These are phyloP conservation scores for Mormyrus hasselquistii DNA, from an alignment of 2,797 vertebrate species.

Conservation along the genomic window DNA sequence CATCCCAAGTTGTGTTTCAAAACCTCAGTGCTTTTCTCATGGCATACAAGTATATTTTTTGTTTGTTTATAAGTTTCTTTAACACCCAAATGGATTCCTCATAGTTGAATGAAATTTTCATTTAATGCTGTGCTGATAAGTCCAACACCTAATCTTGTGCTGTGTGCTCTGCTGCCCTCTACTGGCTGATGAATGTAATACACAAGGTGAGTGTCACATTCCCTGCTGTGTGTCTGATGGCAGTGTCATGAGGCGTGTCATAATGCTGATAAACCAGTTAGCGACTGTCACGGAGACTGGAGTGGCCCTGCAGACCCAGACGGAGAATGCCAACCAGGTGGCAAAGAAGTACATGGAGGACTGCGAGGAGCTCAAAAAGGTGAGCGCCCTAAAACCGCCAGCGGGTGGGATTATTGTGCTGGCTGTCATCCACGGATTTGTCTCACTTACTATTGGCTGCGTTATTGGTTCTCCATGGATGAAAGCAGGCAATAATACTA, in stretches of 20 bases:
- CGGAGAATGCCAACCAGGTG: slow-evolving; percentile 66
- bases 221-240: neutral
- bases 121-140: neutral
- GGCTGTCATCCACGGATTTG: neutral
- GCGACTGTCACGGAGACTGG: slow-evolving; percentile 62
- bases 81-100: neutral
- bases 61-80: neutral
- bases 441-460: neutral
- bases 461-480: neutral
- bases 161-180: neutral
- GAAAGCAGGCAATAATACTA: neutral
- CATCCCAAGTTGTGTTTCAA: neutral
- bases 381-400: slow-evolving; percentile 42
- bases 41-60: neutral
- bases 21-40: neutral
- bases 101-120: neutral
- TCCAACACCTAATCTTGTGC: neutral
- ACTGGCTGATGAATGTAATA: neutral
- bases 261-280: slow-evolving; percentile 79
- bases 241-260: slow-evolving; percentile 70
- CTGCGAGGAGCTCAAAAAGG: slow-evolving; percentile 73
- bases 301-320: slow-evolving; percentile 67
- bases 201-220: neutral
- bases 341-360: slow-evolving; percentile 77
- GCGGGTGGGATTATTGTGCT: neutral